Evolutionary conservation across 2,888 invertebrate genomes (phyloP), one percentile per base, ranked within the genome.

Genomic region (Ormyrus labotus): DNA sequence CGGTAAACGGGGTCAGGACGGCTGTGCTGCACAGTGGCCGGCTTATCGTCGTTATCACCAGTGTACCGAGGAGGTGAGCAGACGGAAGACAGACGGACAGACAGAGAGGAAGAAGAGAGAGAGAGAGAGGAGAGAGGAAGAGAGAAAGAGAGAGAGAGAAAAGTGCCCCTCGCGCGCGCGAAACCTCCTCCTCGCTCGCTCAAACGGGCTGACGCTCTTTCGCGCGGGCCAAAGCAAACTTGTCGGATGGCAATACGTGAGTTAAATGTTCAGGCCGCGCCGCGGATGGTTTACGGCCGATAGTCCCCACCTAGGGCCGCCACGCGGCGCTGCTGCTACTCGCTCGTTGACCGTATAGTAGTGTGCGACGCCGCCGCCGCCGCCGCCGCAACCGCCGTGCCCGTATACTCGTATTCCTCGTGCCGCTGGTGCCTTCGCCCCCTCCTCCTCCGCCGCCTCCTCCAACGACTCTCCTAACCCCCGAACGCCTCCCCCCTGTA

Each of bases 261-360:
- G 90, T 90, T 90, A 90, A 91, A 91, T 91, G 90, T 90, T 91
- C 88, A 64, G 77, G 70, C 76, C 80, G 82, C 73, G 78, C 90
- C 90, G 92, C 89, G 91, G 90, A 90, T 90, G 90, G 90, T 90
- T 90, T 90, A 90, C 92, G 92, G 93, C 92, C 93, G 92, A 92
- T 93, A 93, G 93, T 92, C 92, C 92, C 89, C 88, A 89, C 92
- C 92, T 92, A 91, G 91, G 88, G 91, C 92, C 92, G 91, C 92
- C 91, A 90, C 91, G 91, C 91, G 91, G 91, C 91, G 89, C 91
- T 90, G 91, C 90, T 88, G 83, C 83, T 83, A 76, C 80, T 48
- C 71, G 68, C 76, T 45, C 75, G 34, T 34, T 34, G 34, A 34
- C 34, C 34, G 34, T 34, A 34, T 34, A 34, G 34, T 34, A 34